Conservation (phyloP, 2,888 invertebrate genomes). For the Noctua janthina region DNA sequence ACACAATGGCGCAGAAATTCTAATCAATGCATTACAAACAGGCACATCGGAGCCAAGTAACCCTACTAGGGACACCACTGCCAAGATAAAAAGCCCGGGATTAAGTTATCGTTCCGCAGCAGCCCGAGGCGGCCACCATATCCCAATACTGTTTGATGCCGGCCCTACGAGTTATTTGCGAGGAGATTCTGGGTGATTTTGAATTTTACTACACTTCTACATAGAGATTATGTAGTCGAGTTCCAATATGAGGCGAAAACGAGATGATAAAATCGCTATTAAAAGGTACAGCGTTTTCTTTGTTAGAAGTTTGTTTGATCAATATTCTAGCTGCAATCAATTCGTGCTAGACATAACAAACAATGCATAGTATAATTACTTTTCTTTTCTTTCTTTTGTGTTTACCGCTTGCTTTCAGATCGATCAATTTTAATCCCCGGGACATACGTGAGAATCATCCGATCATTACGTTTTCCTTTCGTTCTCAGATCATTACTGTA, state of each 20-base stretch:
- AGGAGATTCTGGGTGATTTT: slow-evolving; percentile 64
- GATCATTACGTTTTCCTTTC: slow-evolving; percentile 43
- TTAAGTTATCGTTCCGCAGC: slow-evolving; percentile 78
- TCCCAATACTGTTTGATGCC: slow-evolving; percentile 73
- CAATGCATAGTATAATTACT: background rate
- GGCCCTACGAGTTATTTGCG: slow-evolving; percentile 62
- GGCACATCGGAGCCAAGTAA: slow-evolving; percentile 58
- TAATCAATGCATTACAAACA: slow-evolving; percentile 68
- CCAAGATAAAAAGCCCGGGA: slow-evolving; percentile 78
- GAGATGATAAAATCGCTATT: slow-evolving; percentile 30
- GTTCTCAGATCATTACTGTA: slow-evolving; percentile 55
- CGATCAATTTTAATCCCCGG: slow-evolving; percentile 38
- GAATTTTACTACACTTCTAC: slow-evolving; percentile 57
- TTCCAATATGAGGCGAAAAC: slow-evolving; percentile 48
- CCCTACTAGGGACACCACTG: slow-evolving; percentile 51
- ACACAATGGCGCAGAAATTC: slow-evolving; percentile 61
- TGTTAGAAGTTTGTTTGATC: slow-evolving; percentile 18
- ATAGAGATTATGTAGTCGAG: slow-evolving; percentile 46
- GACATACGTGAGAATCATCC: slow-evolving; percentile 46
- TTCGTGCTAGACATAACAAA: background rate
- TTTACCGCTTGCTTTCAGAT: slow-evolving; percentile 4
- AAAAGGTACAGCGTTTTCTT: slow-evolving; percentile 11
- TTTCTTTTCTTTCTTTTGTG: background rate
- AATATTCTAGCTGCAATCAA: background rate
- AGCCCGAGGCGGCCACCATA: slow-evolving; percentile 67